A percentile compares a stretch with the other conserved stretches of the same genome.
phyloP scores from a whole-genome alignment of 2,113 vertebrate species.

The Erythrocercus mccallii region DNA sequence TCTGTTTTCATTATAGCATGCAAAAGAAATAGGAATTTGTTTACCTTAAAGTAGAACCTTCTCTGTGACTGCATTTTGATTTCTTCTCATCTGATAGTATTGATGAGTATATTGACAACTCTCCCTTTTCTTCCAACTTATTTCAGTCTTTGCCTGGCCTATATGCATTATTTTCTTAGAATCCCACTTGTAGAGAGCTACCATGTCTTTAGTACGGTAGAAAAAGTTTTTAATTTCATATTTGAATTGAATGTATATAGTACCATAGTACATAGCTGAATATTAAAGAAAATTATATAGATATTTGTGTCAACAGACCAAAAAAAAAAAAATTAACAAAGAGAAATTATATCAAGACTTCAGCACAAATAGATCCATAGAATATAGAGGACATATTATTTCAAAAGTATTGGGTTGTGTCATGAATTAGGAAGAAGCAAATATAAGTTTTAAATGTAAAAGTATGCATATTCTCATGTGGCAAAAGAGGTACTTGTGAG shows the following conservation, averaged over 20 bases:
- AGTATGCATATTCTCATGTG: neutral
- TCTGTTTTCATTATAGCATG: neutral
- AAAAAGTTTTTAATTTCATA: neutral
- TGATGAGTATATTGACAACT: neutral
- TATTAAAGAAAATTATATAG: neutral
- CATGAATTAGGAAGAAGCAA: neutral
- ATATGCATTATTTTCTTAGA: neutral
- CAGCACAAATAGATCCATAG: neutral
- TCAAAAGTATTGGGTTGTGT: neutral
- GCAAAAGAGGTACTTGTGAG: neutral
- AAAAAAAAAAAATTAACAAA: too few species aligned
- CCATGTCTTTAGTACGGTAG: neutral
- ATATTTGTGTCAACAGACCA: neutral
- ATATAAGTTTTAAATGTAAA: neutral
- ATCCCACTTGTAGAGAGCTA: neutral
- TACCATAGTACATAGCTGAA: neutral
- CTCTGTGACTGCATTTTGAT: neutral
- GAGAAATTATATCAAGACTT: neutral
- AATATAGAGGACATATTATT: neutral
- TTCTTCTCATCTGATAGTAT: neutral
- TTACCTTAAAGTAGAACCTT: neutral
- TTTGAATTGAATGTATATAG: neutral
- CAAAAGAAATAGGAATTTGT: neutral
- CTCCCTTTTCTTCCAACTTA: fast-evolving
- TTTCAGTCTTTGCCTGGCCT: neutral